Base-by-base conservation (phyloP, 2,797 vertebrate genomes). In the Cyclura pinguis region DNA sequence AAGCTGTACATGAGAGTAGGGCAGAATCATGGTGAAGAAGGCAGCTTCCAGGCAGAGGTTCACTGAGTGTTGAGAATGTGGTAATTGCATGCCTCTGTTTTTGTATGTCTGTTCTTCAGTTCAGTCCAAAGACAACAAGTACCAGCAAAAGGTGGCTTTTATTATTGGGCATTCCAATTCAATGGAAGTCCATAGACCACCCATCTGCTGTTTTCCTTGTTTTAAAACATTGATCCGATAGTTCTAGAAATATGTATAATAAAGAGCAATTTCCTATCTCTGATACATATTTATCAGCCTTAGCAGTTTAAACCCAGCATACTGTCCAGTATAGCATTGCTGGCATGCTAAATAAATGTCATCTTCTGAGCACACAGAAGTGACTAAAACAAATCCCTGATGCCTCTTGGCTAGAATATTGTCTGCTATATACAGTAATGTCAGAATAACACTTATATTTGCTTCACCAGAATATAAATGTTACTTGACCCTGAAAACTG, bases 401-500 rank as follows among this genome's bases (percentile, higher is more conserved):
- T 0, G 35, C 47, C 83, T 91, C 93, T 92, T 90, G 91, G 80
- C 90, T 88, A 86, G 80, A 83, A 76, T 13, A 2, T 1, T 84
- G 14, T 76, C n/a, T 86, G 1, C 1, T 72, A 83, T 92, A 78
- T 6, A 6, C 84, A 57, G 32, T 73, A 0, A 73, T 83, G 83
- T 91, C 42, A 2, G 2, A 77, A 47, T 78, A 86, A 62, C 52
- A 27, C 64, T 95, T 92, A 52, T 12, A 13, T 88, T 94, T 93
- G 85, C 90, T 90, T 90, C 90, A 83, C 55, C 29, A 88, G 88
- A 93, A 93, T 64, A 91, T 82, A 93, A 95, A 95, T 88, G 86
- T 84, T 95, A 87, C 81, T 85, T 95, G 92, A 94, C 92, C 92
- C 69, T 93, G 32, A 92, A 90, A 93, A 73, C 55, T 90, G 87